A percentile compares a stretch with the other conserved stretches of the same genome.
Conservation (phyloP, 2,888 invertebrate species). For the Petrolisthes cinctipes region DNA sequence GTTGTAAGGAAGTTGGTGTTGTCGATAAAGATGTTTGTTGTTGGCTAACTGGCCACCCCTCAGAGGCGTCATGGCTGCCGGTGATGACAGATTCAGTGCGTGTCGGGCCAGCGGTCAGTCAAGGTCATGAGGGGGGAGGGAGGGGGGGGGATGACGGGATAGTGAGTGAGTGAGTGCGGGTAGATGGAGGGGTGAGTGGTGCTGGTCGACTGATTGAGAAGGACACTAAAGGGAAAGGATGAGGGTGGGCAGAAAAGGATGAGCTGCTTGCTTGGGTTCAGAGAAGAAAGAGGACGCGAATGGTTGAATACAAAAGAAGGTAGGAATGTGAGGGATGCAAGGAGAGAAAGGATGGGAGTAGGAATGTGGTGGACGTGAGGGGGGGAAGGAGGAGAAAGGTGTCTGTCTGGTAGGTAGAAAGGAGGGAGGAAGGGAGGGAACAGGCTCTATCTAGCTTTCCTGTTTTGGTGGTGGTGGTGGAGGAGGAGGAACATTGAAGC, state of each 20-base stretch:
- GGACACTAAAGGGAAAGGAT: neutral
- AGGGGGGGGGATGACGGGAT: neutral
- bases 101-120: slow-evolving; percentile 45
- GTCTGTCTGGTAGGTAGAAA: neutral
- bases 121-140: slow-evolving; percentile 45
- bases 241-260: neutral
- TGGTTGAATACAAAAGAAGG: neutral
- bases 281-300: neutral
- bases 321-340: neutral
- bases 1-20: too few relatives aligned
- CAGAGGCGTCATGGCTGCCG: neutral
- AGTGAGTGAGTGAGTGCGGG: neutral
- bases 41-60: neutral
- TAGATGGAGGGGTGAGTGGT: neutral
- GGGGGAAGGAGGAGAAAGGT: neutral
- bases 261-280: neutral
- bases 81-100: slow-evolving; percentile 35
- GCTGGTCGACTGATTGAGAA: neutral
- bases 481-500: neutral
- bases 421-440: neutral
- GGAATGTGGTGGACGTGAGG: neutral
- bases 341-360: neutral
- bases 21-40: too few relatives aligned
- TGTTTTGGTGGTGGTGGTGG: neutral
- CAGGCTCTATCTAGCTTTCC: neutral